Conservation (phyloP, 2,113 vertebrate species). For the Ellobius talpinus region DNA sequence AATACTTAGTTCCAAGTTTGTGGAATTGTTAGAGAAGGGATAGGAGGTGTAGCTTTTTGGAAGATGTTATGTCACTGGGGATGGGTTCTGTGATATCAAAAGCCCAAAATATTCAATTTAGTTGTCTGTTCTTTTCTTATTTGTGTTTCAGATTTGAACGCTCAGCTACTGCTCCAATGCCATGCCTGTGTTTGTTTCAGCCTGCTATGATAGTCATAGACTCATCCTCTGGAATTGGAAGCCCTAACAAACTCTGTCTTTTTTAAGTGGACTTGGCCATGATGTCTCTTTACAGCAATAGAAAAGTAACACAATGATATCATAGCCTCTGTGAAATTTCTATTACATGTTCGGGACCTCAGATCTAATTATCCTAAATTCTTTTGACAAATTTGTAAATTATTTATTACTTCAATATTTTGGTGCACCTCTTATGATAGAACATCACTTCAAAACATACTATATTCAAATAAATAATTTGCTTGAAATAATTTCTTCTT, state of each 20-base stretch:
- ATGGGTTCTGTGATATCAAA: background rate
- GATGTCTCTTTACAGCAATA: background rate
- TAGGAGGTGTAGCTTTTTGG: background rate
- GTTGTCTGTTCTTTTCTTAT: background rate
- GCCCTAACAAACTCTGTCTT: background rate
- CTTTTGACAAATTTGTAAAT: background rate
- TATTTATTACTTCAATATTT: background rate
- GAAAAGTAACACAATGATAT: background rate
- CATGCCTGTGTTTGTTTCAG: background rate
- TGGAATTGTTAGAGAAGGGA: background rate
- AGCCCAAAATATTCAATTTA: background rate
- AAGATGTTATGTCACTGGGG: background rate
- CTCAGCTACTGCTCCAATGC: background rate
- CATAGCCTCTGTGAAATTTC: background rate
- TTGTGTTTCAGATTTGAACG: background rate
- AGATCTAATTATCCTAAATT: background rate
- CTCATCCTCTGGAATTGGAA: background rate
- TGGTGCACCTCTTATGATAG: background rate
- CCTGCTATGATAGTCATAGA: background rate
- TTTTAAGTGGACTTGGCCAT: background rate
- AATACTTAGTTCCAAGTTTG: background rate
- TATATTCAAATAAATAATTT: background rate
- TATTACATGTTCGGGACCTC: background rate
- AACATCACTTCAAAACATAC: background rate
- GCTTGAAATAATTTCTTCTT: conserved; percentile 5